Conservation (phyloP, 2,797 vertebrate genomes). For the Aselliscus stoliczkanus region DNA sequence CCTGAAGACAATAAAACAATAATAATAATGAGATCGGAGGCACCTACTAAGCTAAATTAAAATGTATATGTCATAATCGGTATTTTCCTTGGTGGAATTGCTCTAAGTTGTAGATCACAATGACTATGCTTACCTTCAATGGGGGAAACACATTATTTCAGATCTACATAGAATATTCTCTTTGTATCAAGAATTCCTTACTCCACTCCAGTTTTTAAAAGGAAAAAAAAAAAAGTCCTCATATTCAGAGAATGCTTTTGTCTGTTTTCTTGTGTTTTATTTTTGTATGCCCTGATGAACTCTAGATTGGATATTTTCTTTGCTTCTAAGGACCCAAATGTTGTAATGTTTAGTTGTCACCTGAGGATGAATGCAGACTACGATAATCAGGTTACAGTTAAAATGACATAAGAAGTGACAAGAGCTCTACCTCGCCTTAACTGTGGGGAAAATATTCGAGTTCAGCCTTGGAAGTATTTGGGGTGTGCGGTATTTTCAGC, state of each 20-base stretch:
- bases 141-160: background rate
- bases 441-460: background rate
- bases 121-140: background rate
- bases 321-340: background rate
- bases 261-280: constrained; percentile 45
- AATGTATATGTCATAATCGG: background rate
- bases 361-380: constrained; percentile 61
- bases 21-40: background rate
- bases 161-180: background rate
- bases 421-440: background rate
- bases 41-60: background rate
- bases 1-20: background rate
- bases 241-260: background rate
- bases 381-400: constrained; percentile 55
- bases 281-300: constrained; percentile 49
- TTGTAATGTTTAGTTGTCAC: constrained; percentile 6
- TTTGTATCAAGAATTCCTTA: constrained; percentile 23
- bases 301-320: background rate
- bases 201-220: constrained; percentile 17
- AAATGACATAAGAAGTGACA: background rate
- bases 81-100: background rate
- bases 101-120: background rate
- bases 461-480: constrained; percentile 12
- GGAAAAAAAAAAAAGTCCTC: background rate
- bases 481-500: constrained; percentile 36